A percentile compares a stretch with the other conserved stretches of the same genome.
These are phyloP conservation scores for Rhyacophila brunnea DNA, from an alignment of 1,140 invertebrate species.

Conservation along the genomic window DNA sequence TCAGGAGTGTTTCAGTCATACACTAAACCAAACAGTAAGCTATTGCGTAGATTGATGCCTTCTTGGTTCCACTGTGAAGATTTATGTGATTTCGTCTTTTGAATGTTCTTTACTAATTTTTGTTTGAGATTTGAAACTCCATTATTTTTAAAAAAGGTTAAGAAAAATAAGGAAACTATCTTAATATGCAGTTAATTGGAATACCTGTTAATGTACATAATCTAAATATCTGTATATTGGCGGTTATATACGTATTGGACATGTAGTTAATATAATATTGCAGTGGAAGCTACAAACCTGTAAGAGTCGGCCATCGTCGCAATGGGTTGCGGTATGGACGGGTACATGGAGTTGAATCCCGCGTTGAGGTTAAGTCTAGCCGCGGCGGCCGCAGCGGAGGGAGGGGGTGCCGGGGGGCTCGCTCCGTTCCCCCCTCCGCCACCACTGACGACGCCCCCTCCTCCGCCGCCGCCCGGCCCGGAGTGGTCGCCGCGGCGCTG, in stretches of 20 bases:
- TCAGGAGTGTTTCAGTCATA: too few species aligned
- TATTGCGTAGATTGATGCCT: too few species aligned
- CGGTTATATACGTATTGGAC: neutral
- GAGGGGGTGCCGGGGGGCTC: constrained; percentile 58
- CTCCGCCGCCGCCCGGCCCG: constrained; percentile 57
- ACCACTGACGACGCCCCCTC: constrained; percentile 37
- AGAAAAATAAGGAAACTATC: too few species aligned
- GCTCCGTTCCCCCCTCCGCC: constrained; percentile 40
- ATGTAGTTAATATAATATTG: neutral
- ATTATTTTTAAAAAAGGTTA: too few species aligned
- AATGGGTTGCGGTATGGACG: constrained; percentile 90
- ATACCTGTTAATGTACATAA: too few species aligned
- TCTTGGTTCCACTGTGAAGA: too few species aligned
- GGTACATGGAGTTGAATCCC: constrained; percentile 94
- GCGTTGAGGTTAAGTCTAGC: constrained; percentile 79
- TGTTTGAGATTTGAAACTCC: too few species aligned
- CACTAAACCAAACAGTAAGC: too few species aligned
- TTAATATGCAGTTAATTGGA: too few species aligned
- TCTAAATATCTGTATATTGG: neutral
- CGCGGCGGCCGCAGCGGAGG: constrained; percentile 39
- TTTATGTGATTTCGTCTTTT: too few species aligned
- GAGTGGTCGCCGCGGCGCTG: constrained; percentile 80
- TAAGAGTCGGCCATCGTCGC: constrained; percentile 91
- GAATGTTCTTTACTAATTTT: too few species aligned
- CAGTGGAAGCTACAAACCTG: constrained; percentile 61